A percentile compares a stretch with the other conserved stretches of the same genome.
These are phyloP conservation scores for Selenia dentaria DNA, from an alignment of 2,888 invertebrate species.

Conservation along the genomic window DNA sequence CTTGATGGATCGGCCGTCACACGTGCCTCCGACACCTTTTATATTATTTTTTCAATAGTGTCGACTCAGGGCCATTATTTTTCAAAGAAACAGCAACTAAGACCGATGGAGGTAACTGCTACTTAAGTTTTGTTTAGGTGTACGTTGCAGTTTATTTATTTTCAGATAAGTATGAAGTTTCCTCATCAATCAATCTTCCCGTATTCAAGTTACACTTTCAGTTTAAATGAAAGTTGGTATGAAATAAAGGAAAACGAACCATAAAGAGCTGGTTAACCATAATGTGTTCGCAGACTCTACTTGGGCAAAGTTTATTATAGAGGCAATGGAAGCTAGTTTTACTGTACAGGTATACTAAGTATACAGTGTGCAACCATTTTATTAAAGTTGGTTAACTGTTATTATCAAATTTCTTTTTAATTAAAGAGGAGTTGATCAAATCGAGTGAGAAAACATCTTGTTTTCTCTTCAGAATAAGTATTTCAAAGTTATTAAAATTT, in stretches of 20 bases:
- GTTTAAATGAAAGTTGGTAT: constrained; percentile 19
- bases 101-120: constrained; percentile 28
- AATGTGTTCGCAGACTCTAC: too few species aligned
- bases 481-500: too few species aligned
- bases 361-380: too few species aligned
- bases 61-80: constrained; percentile 20
- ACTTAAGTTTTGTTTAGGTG: background rate
- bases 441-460: too few species aligned
- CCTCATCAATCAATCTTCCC: constrained; percentile 35
- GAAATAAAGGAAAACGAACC: constrained; percentile 19
- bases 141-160: constrained; percentile 19
- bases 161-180: constrained; percentile 33
- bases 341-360: too few species aligned
- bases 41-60: constrained; percentile 32
- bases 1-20: constrained; percentile 36
- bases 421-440: too few species aligned
- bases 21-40: constrained; percentile 34
- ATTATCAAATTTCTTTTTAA: too few species aligned
- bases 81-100: constrained; percentile 28
- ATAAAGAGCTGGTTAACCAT: constrained; percentile 16
- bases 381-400: too few species aligned
- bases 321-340: too few species aligned
- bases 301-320: too few species aligned
- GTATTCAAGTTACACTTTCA: constrained; percentile 18
- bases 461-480: too few species aligned